Conservation (phyloP, 2,888 invertebrate species). For the Eupithecia vulgata region DNA sequence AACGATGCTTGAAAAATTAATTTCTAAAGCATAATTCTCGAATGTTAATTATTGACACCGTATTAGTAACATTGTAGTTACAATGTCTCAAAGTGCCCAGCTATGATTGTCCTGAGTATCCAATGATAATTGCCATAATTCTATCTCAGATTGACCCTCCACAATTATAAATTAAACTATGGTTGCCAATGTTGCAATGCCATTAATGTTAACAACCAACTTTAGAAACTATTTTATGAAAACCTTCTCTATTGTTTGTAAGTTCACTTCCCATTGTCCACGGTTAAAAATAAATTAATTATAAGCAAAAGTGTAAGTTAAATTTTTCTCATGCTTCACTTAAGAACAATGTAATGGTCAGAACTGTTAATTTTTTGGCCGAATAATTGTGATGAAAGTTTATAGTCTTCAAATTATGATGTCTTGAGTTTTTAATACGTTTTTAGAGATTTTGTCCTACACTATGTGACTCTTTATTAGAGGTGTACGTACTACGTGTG, state of each 20-base stretch:
- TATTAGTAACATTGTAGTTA: neutral
- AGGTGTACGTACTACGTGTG: slow-evolving; percentile 29
- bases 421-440: neutral
- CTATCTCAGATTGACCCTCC: slow-evolving; percentile 19
- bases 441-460: neutral
- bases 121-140: slow-evolving; percentile 20
- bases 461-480: slow-evolving; percentile 29
- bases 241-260: slow-evolving; percentile 68
- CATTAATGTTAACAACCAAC: slow-evolving; percentile 53
- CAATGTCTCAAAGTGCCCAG: neutral
- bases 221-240: slow-evolving; percentile 70
- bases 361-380: slow-evolving; percentile 54
- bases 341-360: slow-evolving; percentile 68
- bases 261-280: slow-evolving; percentile 73
- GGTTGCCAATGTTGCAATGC: slow-evolving; percentile 33
- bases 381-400: slow-evolving; percentile 44
- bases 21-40: slow-evolving; percentile 1
- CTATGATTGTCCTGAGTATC: neutral
- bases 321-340: slow-evolving; percentile 76
- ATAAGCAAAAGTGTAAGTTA: slow-evolving; percentile 68
- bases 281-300: slow-evolving; percentile 74
- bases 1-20: slow-evolving; percentile 11
- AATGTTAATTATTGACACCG: neutral
- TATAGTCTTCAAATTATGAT: slow-evolving; percentile 13
- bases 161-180: slow-evolving; percentile 7